These are phyloP conservation scores for Periplaneta americana DNA, from an alignment of 1,140 invertebrate genomes.

Conservation along the genomic window DNA sequence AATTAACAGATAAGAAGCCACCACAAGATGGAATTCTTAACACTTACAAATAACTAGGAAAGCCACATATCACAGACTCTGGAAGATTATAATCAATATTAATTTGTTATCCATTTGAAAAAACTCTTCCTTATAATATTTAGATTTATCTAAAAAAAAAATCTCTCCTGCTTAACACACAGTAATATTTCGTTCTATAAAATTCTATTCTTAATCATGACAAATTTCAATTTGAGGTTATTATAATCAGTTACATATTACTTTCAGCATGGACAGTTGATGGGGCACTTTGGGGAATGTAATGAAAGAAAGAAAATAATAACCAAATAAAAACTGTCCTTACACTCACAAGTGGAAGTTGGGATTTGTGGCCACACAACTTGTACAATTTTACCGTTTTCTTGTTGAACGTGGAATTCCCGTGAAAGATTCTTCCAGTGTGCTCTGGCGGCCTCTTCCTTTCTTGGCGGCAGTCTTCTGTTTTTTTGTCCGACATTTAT, in stretches of 20 bases:
- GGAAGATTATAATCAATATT: not conserved
- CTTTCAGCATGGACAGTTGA: not conserved
- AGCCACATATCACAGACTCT: not conserved
- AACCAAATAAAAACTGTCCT: not conserved
- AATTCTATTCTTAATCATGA: too few relatives aligned
- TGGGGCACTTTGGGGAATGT: not conserved
- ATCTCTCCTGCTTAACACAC: not conserved
- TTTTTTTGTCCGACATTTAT: not conserved
- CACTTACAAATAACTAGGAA: not conserved
- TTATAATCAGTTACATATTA: not conserved
- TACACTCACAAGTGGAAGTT: not conserved
- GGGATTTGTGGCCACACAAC: not conserved
- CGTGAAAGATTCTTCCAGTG: conserved; percentile 2
- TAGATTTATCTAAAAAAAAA: not conserved
- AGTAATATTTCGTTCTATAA: not conserved
- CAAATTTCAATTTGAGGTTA: too few relatives aligned
- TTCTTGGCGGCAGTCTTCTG: not conserved
- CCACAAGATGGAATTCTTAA: not conserved
- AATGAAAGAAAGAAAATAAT: not conserved
- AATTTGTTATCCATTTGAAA: not conserved
- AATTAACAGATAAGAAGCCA: not conserved
- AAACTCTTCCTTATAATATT: not conserved
- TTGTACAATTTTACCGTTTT: not conserved
- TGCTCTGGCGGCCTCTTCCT: not conserved
- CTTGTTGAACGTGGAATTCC: not conserved